phyloP scores from a whole-genome alignment of 1,140 invertebrate species.

The Caerostris extrusa region DNA sequence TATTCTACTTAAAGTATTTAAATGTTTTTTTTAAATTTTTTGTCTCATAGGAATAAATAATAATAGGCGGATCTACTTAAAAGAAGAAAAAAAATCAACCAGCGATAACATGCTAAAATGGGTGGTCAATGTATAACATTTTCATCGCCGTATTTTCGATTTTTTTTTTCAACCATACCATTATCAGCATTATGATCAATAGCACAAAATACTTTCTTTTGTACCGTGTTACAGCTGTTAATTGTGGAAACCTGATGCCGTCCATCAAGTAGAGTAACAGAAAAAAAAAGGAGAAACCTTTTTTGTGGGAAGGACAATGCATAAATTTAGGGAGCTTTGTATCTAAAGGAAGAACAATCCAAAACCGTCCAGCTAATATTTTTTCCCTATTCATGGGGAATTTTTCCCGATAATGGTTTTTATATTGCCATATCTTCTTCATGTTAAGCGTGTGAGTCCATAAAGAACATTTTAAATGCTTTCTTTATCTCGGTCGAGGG shows the following conservation, averaged over 20 bases:
- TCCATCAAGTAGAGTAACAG: background rate
- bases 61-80: background rate
- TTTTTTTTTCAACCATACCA: background rate
- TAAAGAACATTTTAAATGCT: too few relatives aligned
- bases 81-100: background rate
- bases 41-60: background rate
- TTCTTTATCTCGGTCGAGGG: too few relatives aligned
- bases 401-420: too few relatives aligned
- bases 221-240: background rate
- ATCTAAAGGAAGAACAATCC: too few relatives aligned
- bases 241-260: background rate
- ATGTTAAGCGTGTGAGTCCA: too few relatives aligned
- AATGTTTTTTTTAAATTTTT: too few relatives aligned
- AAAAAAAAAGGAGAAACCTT: background rate
- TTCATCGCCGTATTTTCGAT: background rate
- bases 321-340: background rate
- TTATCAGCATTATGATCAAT: background rate
- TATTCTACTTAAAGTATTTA: too few relatives aligned
- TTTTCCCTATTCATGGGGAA: too few relatives aligned
- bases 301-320: background rate
- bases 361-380: too few relatives aligned
- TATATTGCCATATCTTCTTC: too few relatives aligned
- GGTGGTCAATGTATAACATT: background rate
- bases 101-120: background rate
- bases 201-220: background rate